Percentiles rank a stretch among this genome's conserved stretches.
Evolutionary conservation across 2,113 vertebrate species (phyloP).

Genomic region (Apeltes quadracus): DNA sequence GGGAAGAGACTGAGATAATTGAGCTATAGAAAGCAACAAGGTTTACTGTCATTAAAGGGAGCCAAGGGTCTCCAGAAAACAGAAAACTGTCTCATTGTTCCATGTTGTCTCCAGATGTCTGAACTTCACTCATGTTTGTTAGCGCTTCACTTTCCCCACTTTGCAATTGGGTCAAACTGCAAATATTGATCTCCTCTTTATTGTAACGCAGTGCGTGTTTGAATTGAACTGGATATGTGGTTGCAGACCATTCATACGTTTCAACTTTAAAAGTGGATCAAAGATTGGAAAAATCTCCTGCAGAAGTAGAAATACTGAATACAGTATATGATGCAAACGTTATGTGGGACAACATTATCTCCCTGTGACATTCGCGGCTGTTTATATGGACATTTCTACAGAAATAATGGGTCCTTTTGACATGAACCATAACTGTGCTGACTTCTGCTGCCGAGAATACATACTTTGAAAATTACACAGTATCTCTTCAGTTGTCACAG

Average conservation of each 20-base stretch:
- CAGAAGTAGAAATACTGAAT: conserved; percentile 1
- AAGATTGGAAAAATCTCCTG: background rate
- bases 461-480: conserved; percentile 38
- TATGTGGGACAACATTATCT: background rate
- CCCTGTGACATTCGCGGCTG: background rate
- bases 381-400: conserved; percentile 2
- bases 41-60: conserved; percentile 63
- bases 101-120: conserved; percentile 54
- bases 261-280: conserved; percentile 2
- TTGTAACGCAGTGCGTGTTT: conserved; percentile 20
- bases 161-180: conserved; percentile 40
- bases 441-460: background rate
- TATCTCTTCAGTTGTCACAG: conserved; percentile 21
- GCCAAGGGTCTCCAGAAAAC: conserved; percentile 48
- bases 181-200: conserved; percentile 46
- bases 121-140: conserved; percentile 51
- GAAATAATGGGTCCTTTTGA: background rate
- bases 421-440: conserved; percentile 5
- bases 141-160: conserved; percentile 39
- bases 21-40: conserved; percentile 65
- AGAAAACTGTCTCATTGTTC: conserved; percentile 50
- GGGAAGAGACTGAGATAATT: conserved; percentile 76
- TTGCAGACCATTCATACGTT: conserved; percentile 8
- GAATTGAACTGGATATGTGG: conserved; percentile 18
- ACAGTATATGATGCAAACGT: background rate